Evolutionary conservation across 2,113 vertebrate species (phyloP).

Genomic region (Meleagris gallopavo): DNA sequence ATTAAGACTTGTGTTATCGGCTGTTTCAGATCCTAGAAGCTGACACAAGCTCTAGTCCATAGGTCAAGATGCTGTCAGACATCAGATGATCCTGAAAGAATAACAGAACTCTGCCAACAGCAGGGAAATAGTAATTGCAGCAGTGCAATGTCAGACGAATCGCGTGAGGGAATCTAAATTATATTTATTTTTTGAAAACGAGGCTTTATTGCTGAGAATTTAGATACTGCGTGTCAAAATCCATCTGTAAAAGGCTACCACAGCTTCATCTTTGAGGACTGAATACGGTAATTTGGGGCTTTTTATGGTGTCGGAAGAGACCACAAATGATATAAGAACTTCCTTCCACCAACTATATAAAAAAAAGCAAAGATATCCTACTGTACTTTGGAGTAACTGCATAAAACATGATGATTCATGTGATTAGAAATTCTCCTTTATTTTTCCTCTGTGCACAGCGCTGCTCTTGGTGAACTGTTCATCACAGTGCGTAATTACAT

Average conservation of each 20-base stretch:
- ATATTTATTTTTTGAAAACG: neutral
- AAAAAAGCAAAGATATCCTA: conserved; percentile 32
- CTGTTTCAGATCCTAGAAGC: conserved; percentile 24
- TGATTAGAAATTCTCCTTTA: conserved; percentile 29
- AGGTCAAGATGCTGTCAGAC: conserved; percentile 56
- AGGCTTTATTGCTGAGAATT: neutral
- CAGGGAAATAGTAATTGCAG: neutral
- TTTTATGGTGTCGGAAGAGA: conserved; percentile 23
- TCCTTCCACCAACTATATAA: conserved; percentile 21
- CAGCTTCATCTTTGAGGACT: neutral
- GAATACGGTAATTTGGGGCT: neutral
- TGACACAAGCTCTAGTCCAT: neutral
- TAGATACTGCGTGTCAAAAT: neutral
- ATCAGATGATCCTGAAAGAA: conserved; percentile 20
- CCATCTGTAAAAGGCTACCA: neutral
- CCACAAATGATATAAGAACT: conserved; percentile 11
- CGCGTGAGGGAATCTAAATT: neutral
- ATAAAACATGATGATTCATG: neutral
- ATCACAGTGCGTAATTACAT: neutral
- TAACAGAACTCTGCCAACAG: neutral
- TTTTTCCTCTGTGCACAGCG: neutral
- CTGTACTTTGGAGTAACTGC: conserved; percentile 24
- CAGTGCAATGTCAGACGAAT: neutral
- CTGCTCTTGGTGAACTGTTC: neutral
- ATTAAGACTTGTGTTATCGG: neutral